Evolutionary conservation across 2,888 invertebrate species (phyloP).

Genomic region (Meta bourneti): DNA sequence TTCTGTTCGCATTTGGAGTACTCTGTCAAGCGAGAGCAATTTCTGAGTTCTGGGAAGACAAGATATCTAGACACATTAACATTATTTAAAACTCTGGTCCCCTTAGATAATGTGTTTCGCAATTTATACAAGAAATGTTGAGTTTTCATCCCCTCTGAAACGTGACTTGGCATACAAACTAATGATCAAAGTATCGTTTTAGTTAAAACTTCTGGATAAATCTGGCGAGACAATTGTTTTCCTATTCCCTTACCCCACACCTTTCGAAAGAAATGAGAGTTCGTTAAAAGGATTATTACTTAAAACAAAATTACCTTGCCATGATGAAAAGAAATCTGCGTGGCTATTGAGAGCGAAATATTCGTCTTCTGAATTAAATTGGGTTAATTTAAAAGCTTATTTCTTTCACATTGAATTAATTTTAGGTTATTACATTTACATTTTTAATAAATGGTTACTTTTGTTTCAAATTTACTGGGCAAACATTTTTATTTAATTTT

Average conservation of each 20-base stretch:
- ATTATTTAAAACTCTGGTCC: neutral
- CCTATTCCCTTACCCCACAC: neutral
- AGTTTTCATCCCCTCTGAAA: neutral
- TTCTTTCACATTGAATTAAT: too few species aligned
- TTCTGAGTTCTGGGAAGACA: neutral
- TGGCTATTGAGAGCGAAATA: too few species aligned
- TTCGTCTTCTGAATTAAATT: too few species aligned
- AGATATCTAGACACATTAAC: neutral
- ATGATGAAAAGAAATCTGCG: too few species aligned
- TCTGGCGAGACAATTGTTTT: neutral
- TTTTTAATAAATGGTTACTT: too few species aligned
- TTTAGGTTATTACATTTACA: too few species aligned
- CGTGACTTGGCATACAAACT: constrained; percentile 11
- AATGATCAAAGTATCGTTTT: neutral
- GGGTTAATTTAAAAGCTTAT: too few species aligned
- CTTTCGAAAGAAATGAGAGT: neutral
- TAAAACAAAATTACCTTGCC: too few species aligned
- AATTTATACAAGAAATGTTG: constrained; percentile 7
- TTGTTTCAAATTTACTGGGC: too few species aligned
- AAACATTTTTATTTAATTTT: too few species aligned
- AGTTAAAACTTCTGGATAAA: neutral
- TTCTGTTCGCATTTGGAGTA: neutral
- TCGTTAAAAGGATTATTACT: neutral
- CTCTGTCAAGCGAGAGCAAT: neutral
- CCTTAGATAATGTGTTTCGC: neutral